Evolutionary conservation across 2,113 vertebrate genomes (phyloP).

Genomic region (Callionymus lyra): DNA sequence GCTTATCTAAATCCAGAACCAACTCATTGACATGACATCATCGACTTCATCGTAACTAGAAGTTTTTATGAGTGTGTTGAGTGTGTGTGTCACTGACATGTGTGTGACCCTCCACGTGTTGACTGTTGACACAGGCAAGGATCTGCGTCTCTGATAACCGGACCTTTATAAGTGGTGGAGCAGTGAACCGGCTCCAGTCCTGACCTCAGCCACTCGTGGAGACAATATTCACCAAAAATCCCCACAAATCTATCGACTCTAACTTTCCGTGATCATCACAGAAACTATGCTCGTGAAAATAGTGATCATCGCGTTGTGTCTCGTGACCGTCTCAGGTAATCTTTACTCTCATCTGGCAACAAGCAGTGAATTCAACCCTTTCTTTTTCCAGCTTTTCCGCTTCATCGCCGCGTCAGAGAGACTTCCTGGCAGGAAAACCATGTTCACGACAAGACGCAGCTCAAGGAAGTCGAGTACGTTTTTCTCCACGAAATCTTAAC

Average conservation of each 20-base stretch:
- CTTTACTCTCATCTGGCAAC: background rate
- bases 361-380: background rate
- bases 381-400: slow-evolving; percentile 47
- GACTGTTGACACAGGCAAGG: slow-evolving; percentile 71
- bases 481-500: slow-evolving; percentile 1
- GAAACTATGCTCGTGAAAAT: slow-evolving; percentile 45
- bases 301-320: slow-evolving; percentile 35
- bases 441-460: slow-evolving; percentile 57
- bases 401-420: slow-evolving; percentile 40
- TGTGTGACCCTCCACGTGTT: slow-evolving; percentile 73
- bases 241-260: too few relatives aligned
- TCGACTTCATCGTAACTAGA: slow-evolving; percentile 5
- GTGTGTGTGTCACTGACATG: slow-evolving; percentile 26
- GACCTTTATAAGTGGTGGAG: slow-evolving; percentile 58
- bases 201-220: too few relatives aligned
- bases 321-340: slow-evolving; percentile 55
- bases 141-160: slow-evolving; percentile 66
- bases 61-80: slow-evolving; percentile 10
- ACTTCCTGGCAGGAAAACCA: slow-evolving; percentile 58
- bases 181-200: slow-evolving; percentile 31
- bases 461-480: slow-evolving; percentile 55
- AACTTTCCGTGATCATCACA: slow-evolving; percentile 24
- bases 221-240: too few relatives aligned
- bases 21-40: slow-evolving; percentile 2
- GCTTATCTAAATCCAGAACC: background rate